These are phyloP conservation scores for Drosophila parthenogenetica DNA, from an alignment of 2,888 invertebrate species.

Conservation along the genomic window DNA sequence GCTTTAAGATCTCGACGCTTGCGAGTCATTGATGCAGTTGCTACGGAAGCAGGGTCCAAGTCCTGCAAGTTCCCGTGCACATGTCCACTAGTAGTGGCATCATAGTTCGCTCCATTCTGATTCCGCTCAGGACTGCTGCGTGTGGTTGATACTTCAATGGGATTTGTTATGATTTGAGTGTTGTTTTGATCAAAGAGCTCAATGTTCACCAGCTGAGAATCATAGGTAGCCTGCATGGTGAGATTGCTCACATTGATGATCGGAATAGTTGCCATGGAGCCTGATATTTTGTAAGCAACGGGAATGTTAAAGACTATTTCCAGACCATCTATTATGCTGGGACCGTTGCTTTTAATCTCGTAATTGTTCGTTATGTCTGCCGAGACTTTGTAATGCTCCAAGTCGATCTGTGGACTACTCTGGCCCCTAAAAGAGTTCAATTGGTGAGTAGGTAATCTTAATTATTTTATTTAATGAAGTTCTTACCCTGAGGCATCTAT, in stretches of 20 bases:
- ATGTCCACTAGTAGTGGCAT: constrained; percentile 64
- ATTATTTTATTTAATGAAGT: neutral
- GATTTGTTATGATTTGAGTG: constrained; percentile 80
- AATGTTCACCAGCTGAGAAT: constrained; percentile 77
- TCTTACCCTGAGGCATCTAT: constrained; percentile 84
- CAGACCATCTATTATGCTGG: constrained; percentile 83
- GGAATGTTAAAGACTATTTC: constrained; percentile 83
- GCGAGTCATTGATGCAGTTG: constrained; percentile 69
- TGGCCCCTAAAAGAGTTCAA: constrained; percentile 68
- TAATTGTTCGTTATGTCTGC: constrained; percentile 82
- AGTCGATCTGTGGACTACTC: constrained; percentile 76
- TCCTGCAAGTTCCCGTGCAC: constrained; percentile 53
- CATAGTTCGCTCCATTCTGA: constrained; percentile 61
- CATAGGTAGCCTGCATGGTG: constrained; percentile 82
- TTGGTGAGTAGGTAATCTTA: neutral
- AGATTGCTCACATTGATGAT: constrained; percentile 83
- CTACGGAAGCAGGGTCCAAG: constrained; percentile 61
- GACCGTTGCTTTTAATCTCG: constrained; percentile 84
- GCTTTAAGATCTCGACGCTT: constrained; percentile 75
- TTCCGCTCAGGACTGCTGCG: constrained; percentile 29
- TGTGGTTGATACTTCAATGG: constrained; percentile 72
- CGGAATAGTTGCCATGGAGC: constrained; percentile 74
- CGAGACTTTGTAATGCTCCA: constrained; percentile 80
- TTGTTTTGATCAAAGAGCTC: constrained; percentile 82
- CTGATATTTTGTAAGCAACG: constrained; percentile 80